Percentiles rank a stretch among this genome's conserved stretches.
Conservation (phyloP, 2,113 vertebrate genomes). For the Psittacara wagleri region DNA sequence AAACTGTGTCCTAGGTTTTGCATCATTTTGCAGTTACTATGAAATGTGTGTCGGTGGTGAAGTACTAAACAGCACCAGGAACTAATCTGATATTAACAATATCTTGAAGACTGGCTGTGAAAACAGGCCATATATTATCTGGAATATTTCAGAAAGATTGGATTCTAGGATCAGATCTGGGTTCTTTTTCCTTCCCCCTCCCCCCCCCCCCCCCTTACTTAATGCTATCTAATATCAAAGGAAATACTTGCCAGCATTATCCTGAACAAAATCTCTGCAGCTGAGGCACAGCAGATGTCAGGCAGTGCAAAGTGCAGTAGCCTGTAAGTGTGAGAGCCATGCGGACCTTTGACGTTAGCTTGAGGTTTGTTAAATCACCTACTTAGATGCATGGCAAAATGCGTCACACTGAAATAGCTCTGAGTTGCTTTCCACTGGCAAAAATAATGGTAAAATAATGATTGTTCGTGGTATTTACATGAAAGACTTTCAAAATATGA, state of each 20-base stretch:
- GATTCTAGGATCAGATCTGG: neutral
- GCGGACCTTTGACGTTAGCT: neutral
- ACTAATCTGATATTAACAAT: neutral
- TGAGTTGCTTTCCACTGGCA: neutral
- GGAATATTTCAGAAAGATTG: neutral
- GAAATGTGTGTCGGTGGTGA: neutral
- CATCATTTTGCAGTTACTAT: neutral
- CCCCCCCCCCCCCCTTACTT: neutral
- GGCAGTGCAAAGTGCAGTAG: neutral
- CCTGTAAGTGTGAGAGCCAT: neutral
- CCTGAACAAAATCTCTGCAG: neutral
- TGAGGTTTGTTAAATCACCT: constrained; percentile 8
- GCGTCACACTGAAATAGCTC: neutral
- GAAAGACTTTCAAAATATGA: neutral
- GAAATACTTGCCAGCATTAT: constrained; percentile 29
- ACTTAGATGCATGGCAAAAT: neutral
- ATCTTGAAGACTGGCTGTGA: neutral
- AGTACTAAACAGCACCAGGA: neutral
- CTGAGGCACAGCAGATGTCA: neutral
- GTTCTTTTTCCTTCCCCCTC: neutral
- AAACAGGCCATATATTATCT: neutral
- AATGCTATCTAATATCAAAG: constrained; percentile 13
- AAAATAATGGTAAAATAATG: neutral
- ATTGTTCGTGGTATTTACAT: neutral
- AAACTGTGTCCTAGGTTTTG: neutral